Evolutionary conservation across 2,113 vertebrate species (phyloP).

Genomic region (Alethe castanea): DNA sequence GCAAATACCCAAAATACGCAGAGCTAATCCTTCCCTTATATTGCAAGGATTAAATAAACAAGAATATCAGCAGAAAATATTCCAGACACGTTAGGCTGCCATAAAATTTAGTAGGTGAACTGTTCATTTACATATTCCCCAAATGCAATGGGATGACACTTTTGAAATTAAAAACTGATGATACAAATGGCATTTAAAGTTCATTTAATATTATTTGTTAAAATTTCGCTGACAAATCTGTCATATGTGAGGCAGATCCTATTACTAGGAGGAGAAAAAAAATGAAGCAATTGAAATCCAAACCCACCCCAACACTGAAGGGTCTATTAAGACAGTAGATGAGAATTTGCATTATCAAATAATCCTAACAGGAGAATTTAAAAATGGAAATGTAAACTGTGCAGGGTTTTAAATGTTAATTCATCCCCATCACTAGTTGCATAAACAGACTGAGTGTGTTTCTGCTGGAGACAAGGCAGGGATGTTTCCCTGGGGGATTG

Average conservation of each 20-base stretch:
- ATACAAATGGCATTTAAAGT: conserved; percentile 57
- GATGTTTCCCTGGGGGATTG: not conserved
- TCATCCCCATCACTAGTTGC: not conserved
- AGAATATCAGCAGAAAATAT: conserved; percentile 23
- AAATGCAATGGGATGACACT: conserved; percentile 51
- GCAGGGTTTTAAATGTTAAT: conserved; percentile 31
- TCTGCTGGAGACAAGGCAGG: not conserved
- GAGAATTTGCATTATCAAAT: conserved; percentile 53
- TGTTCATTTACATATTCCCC: conserved; percentile 32
- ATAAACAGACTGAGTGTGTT: not conserved
- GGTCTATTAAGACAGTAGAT: conserved; percentile 38
- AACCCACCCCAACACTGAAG: not conserved
- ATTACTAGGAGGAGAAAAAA: not conserved
- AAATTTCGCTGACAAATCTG: conserved; percentile 37
- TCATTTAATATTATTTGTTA: conserved; percentile 57
- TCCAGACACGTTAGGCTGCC: conserved; percentile 40
- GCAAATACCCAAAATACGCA: not conserved
- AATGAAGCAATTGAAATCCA: conserved; percentile 32
- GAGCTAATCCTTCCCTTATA: conserved; percentile 33
- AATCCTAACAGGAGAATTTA: conserved; percentile 46
- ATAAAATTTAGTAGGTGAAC: conserved; percentile 31
- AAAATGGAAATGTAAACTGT: conserved; percentile 36
- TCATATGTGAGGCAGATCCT: conserved; percentile 22
- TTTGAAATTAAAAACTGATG: conserved; percentile 57
- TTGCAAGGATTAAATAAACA: conserved; percentile 55